Evolutionary conservation across 2,113 vertebrate species (phyloP), one percentile per base, ranked within the genome.

Genomic region (Tenebrosternarchus preto): DNA sequence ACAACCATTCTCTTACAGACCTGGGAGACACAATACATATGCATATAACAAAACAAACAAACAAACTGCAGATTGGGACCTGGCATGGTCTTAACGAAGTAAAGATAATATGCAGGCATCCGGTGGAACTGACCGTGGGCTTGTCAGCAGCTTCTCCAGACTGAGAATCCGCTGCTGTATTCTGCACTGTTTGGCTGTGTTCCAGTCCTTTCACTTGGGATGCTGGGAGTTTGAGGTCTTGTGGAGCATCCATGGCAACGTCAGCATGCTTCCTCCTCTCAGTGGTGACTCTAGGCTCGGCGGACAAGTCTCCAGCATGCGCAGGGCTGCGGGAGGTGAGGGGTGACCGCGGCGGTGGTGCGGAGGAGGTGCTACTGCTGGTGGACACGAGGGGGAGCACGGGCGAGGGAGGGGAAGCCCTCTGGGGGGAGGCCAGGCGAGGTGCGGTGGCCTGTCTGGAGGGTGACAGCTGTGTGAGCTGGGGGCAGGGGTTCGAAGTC

Each of bases 321-420:
- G 89, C 46, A 33, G 86, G 53, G 77, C 7, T 67, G 75, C 78
- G 57, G 83, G 87, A 39, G 20, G 68, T 15, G 22, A 87, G 22
- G 72, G 78, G 36, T 19, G 73, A 11, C 69, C 25, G 57, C 15
- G 84, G 70, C 7, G 77, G 77, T 50, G 50, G 77, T 50, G 50
- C 77, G 12, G 81, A 68, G 50, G 75, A 79, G 43, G 74, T 64
- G 15, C 33, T 68, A 19, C 70, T 78, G 76, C 71, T 83, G 50
- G 83, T 80, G 53, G 76, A 73, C 61, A 82, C 67, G 2, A 78
- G 71, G 17, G 85, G 78, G 74, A 84, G 86, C 83, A 81, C 80
- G 39, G 22, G 78, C 67, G 86, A 85, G 7, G 82, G 83, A 12
- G 88, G 89, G 0, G 88, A 89, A 0, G 88, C 87, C 12, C 88